Evolutionary conservation across 2,888 invertebrate species (phyloP), one percentile per base, ranked within the genome.

Genomic region (Amphipoea lucens): DNA sequence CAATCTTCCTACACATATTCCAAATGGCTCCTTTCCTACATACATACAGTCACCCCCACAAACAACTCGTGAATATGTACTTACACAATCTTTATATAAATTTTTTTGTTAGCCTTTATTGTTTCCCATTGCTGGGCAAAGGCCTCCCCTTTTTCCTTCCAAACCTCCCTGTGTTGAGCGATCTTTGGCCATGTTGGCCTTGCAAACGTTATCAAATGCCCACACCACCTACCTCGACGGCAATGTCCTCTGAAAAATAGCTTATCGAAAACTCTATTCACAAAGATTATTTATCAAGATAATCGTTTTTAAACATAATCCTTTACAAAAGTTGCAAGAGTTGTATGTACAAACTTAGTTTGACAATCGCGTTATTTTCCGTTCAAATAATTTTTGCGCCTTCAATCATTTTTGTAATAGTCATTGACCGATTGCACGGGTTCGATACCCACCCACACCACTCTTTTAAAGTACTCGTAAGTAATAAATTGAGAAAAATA

Each of bases 341-440:
- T 65, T 73, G 29, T 48, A 70, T n/a, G 12, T 40, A 7, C 23
- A 42, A 74, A 74, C 54, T 80, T 84, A 17, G n/a, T 60, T 80
- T 74, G 42, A 54, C 36, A 84, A 68, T 40, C 40, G 9, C n/a
- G 11, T 63, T 68, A 51, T 42, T 75, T 54, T 67, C 57, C 12
- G 51, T 74, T 60, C 65, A 66, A 70, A 54, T 63, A 51, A n/a
- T 48, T 48, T 72, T 54, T 40, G 7, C 45, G 17, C 29, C 11
- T 29, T 54, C 12, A 29, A 29, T 29, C 29, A 29, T 29, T 29
- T 29, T 29, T n/a, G 12, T 14, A 51, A 36, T 36, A 42, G 79
- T 75, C 79, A 20, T 48, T 66, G 65, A 60, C 69, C 69, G 74
- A 74, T 83, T 83, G 60, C 36, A 29, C 60, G 20, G 60, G 48